A percentile compares a stretch with the other conserved stretches of the same genome.
These are phyloP conservation scores for Pipa parva DNA, from an alignment of 2,113 vertebrate genomes.

Conservation along the genomic window DNA sequence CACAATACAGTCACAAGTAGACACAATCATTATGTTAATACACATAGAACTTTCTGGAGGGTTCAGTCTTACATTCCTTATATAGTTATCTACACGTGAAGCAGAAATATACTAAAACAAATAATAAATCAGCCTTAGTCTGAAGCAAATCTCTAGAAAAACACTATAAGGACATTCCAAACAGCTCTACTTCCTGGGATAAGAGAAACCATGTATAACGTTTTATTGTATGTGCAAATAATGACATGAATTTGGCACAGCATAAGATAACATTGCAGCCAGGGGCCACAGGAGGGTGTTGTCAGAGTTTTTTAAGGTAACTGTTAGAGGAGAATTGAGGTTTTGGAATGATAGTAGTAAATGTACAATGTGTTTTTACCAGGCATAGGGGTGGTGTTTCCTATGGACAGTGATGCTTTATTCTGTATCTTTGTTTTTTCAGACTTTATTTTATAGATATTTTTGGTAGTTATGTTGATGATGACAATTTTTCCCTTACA, in stretches of 20 bases:
- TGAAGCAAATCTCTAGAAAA: background rate
- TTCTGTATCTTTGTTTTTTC: background rate
- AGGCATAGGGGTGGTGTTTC: background rate
- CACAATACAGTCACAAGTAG: no score
- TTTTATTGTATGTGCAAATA: constrained; percentile 22
- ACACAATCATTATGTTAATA: no score
- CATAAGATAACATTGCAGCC: background rate
- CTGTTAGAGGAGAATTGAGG: background rate
- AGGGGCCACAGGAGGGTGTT: background rate
- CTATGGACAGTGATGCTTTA: background rate
- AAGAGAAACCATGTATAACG: constrained; percentile 4
- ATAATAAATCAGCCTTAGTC: background rate
- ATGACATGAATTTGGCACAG: constrained; percentile 15
- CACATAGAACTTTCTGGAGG: no score
- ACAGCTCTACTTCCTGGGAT: background rate
- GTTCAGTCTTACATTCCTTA: no score
- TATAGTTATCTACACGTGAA: no score
- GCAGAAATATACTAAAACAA: background rate
- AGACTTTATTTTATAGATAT: background rate
- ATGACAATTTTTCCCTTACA: background rate
- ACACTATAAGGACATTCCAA: background rate
- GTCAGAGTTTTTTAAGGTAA: background rate
- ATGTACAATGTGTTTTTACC: background rate
- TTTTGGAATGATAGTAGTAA: background rate
- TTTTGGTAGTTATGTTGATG: background rate